phyloP scores from a whole-genome alignment of 2,888 invertebrate genomes.

The Zeuzera pyrina region DNA sequence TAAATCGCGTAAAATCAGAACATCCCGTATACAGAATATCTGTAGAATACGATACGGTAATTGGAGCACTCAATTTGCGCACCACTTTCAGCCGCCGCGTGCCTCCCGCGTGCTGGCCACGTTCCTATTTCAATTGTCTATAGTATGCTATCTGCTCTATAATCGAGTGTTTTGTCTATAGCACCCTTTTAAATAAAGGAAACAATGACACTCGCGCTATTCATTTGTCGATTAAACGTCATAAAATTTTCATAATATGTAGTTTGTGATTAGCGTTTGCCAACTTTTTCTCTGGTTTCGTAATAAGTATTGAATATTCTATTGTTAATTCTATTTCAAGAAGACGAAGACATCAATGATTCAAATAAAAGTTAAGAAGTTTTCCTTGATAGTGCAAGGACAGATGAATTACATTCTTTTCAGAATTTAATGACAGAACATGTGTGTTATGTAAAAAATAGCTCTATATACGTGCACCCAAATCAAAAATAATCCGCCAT shows the following conservation, averaged over 20 bases:
- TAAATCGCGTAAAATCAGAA: no score
- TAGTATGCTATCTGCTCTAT: constrained; percentile 32
- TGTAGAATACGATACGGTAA: constrained; percentile 55
- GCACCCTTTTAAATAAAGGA: constrained; percentile 34
- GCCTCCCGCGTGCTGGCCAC: constrained; percentile 27
- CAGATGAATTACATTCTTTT: no score
- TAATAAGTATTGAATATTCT: no score
- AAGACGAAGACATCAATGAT: no score
- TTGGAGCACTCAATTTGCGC: constrained; percentile 71
- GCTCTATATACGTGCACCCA: constrained; percentile 2
- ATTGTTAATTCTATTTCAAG: no score
- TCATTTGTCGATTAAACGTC: constrained; percentile 10
- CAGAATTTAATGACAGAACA: not conserved
- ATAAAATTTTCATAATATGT: no score
- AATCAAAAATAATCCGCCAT: constrained; percentile 6
- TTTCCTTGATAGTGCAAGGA: no score
- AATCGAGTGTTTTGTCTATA: constrained; percentile 48
- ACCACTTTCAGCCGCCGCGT: constrained; percentile 48
- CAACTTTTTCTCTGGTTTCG: no score
- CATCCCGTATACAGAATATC: constrained; percentile 19
- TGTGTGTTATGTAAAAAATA: not conserved
- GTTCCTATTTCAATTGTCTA: constrained; percentile 52
- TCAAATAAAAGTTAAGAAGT: no score
- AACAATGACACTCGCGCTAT: constrained; percentile 31
- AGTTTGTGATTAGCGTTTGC: no score